phyloP scores from a whole-genome alignment of 2,113 vertebrate species.

The Malaclemys terrapin region DNA sequence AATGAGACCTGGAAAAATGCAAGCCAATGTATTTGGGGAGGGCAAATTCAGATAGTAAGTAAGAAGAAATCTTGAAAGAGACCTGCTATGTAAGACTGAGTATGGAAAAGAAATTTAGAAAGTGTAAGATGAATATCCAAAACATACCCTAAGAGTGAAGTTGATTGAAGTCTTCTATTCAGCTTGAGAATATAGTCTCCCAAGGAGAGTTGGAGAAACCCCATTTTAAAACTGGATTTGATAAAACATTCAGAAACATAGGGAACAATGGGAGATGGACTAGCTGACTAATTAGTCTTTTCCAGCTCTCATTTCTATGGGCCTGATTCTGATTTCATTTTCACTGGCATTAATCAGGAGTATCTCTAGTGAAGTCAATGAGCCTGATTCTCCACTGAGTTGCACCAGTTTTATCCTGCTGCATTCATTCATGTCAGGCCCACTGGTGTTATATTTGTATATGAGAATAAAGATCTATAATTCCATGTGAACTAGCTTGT shows the following conservation, averaged over 20 bases:
- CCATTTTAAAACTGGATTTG: background rate
- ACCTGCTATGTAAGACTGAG: background rate
- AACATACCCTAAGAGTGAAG: background rate
- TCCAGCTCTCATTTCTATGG: background rate
- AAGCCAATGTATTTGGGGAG: background rate
- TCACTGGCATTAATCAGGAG: background rate
- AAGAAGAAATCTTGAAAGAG: background rate
- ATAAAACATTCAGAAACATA: background rate
- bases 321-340: background rate
- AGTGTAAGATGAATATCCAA: background rate
- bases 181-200: background rate
- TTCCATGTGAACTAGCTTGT: background rate
- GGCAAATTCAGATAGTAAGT: background rate
- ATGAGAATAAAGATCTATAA: background rate
- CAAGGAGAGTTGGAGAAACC: background rate
- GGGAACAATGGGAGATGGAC: background rate
- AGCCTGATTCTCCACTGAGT: background rate
- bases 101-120: background rate
- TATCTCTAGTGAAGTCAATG: background rate
- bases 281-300: background rate
- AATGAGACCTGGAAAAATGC: background rate
- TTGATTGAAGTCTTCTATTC: background rate
- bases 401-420: background rate
- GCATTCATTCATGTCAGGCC: background rate
- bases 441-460: background rate